These are phyloP conservation scores for Pseudomugil gertrudae DNA, from an alignment of 2,797 vertebrate genomes.

Conservation along the genomic window DNA sequence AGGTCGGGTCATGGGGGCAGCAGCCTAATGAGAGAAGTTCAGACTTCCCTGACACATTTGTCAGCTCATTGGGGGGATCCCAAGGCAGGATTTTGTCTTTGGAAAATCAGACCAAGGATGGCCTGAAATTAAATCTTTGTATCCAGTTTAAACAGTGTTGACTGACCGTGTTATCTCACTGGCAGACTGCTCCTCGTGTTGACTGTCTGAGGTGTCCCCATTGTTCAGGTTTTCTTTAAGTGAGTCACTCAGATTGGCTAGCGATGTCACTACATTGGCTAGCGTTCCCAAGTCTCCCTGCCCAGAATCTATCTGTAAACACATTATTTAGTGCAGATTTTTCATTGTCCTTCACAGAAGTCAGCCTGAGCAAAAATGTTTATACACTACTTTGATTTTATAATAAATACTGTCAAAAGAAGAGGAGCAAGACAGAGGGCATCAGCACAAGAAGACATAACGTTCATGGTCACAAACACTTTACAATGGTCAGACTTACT, in stretches of 20 bases:
- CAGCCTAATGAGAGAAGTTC: too few relatives aligned
- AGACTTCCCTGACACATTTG: too few relatives aligned
- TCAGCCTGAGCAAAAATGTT: background rate
- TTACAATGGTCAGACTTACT: constrained; percentile 72
- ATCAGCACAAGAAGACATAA: constrained; percentile 9
- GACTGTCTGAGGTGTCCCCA: constrained; percentile 88
- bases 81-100: too few relatives aligned
- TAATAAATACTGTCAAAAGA: background rate
- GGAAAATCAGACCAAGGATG: too few relatives aligned
- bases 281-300: constrained; percentile 95
- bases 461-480: background rate
- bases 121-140: background rate
- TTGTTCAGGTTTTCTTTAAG: constrained; percentile 89
- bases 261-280: constrained; percentile 96
- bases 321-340: constrained; percentile 20
- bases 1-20: too few relatives aligned
- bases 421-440: background rate
- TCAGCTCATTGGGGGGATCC: too few relatives aligned
- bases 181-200: constrained; percentile 90
- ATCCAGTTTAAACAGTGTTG: constrained; percentile 1
- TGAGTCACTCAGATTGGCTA: constrained; percentile 89
- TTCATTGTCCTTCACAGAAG: constrained; percentile 5
- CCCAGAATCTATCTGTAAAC: constrained; percentile 88
- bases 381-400: background rate
- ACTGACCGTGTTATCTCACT: constrained; percentile 95